These are phyloP conservation scores for Eueremaeus valkanovi DNA, from an alignment of 2,888 invertebrate genomes.

Conservation along the genomic window DNA sequence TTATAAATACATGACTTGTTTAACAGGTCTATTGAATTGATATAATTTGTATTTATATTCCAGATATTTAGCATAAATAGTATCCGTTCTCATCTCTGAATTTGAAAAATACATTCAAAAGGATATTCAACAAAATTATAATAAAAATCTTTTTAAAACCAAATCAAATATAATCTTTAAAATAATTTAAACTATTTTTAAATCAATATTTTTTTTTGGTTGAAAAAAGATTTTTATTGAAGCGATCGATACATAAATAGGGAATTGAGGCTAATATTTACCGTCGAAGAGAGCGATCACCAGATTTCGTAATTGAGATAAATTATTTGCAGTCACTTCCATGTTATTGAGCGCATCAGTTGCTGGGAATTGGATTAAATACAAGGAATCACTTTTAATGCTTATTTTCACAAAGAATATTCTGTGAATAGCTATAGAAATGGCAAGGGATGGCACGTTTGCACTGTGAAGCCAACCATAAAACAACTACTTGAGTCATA, in stretches of 20 bases:
- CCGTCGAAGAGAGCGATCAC: constrained; percentile 75
- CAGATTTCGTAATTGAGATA: constrained; percentile 70
- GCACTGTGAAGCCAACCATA: too few relatives aligned
- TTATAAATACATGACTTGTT: not conserved
- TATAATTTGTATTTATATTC: constrained; percentile 14
- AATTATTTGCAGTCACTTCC: constrained; percentile 57
- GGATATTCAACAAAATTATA: not conserved
- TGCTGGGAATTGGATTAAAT: not conserved
- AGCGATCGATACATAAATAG: not conserved
- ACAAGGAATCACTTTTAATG: not conserved
- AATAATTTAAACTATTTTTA: too few relatives aligned
- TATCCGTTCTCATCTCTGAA: constrained; percentile 7
- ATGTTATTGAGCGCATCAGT: constrained; percentile 39
- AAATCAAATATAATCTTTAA: too few relatives aligned
- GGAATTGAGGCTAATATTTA: constrained; percentile 63
- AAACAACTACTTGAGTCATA: too few relatives aligned
- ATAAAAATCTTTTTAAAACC: not conserved
- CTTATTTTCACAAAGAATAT: not conserved
- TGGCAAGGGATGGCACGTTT: too few relatives aligned
- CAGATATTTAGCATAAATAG: constrained; percentile 19
- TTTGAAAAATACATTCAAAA: not conserved
- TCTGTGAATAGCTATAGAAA: too few relatives aligned
- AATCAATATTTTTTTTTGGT: not conserved
- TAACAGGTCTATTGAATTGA: not conserved
- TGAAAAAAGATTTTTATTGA: constrained; percentile 54